These are phyloP conservation scores for Pelobates cultripes DNA, from an alignment of 2,797 vertebrate genomes.

Conservation along the genomic window DNA sequence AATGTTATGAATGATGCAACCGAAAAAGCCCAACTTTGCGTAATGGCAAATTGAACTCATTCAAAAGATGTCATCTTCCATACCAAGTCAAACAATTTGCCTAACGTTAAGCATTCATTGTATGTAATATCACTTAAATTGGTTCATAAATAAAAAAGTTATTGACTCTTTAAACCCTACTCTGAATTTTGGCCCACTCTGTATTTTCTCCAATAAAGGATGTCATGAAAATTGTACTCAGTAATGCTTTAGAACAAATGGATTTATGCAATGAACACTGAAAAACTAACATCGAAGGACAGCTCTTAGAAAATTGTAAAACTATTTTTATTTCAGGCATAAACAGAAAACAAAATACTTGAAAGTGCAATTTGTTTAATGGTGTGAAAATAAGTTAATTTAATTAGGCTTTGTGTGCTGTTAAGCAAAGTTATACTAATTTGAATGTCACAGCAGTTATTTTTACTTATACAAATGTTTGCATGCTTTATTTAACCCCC, in stretches of 20 bases:
- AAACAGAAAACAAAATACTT: slow-evolving; percentile 13
- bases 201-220: no score
- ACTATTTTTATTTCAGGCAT: slow-evolving; percentile 33
- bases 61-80: no score
- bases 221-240: slow-evolving; percentile 4
- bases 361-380: slow-evolving; percentile 48
- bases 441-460: slow-evolving; percentile 18
- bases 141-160: no score
- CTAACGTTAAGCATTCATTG: no score
- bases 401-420: slow-evolving; percentile 27
- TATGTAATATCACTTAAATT: no score
- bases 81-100: no score
- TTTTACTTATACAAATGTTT: neutral
- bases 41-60: no score
- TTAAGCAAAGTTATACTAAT: slow-evolving; percentile 34
- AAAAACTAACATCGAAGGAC: slow-evolving; percentile 23
- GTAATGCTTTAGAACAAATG: slow-evolving; percentile 10
- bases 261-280: slow-evolving; percentile 5
- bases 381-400: slow-evolving; percentile 40
- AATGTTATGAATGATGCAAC: no score
- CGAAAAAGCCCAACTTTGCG: no score
- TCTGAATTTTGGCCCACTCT: no score
- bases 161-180: no score
- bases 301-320: slow-evolving; percentile 38
- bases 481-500: neutral